These are phyloP conservation scores for Helicolenus hilgendorfi DNA, from an alignment of 2,797 vertebrate genomes.

Conservation along the genomic window DNA sequence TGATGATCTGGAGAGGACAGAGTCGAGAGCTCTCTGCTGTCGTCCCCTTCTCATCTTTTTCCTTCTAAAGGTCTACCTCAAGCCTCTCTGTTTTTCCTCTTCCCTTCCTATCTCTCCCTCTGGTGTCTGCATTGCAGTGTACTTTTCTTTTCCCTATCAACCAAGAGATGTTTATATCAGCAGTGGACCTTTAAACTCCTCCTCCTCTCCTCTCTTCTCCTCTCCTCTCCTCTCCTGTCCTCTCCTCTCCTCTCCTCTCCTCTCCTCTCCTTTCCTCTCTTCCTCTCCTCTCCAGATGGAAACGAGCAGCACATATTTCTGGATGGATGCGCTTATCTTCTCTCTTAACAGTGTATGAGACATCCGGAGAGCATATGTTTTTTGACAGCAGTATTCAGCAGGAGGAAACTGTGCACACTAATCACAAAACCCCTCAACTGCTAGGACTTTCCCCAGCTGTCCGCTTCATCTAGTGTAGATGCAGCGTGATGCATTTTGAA, in stretches of 20 bases:
- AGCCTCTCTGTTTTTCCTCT: conserved; percentile 34
- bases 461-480: conserved; percentile 16
- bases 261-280: not conserved
- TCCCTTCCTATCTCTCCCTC: conserved; percentile 28
- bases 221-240: not conserved
- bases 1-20: conserved; percentile 73
- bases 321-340: conserved; percentile 11
- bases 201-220: conserved; percentile 17
- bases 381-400: conserved; percentile 52
- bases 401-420: conserved; percentile 41
- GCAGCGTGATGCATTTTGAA: conserved; percentile 10
- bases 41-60: conserved; percentile 56
- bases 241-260: not conserved
- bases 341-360: conserved; percentile 38
- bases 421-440: conserved; percentile 27
- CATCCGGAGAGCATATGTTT: conserved; percentile 62
- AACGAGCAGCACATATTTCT: conserved; percentile 30
- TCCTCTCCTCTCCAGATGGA: conserved; percentile 39
- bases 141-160: conserved; percentile 62
- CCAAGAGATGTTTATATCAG: conserved; percentile 62
- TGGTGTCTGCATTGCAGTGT: conserved; percentile 80
- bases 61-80: conserved; percentile 44
- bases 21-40: conserved; percentile 68
- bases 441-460: conserved; percentile 21
- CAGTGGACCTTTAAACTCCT: conserved; percentile 45